These are phyloP conservation scores for Drosophila chauvacae DNA, from an alignment of 1,140 invertebrate genomes.

Conservation along the genomic window DNA sequence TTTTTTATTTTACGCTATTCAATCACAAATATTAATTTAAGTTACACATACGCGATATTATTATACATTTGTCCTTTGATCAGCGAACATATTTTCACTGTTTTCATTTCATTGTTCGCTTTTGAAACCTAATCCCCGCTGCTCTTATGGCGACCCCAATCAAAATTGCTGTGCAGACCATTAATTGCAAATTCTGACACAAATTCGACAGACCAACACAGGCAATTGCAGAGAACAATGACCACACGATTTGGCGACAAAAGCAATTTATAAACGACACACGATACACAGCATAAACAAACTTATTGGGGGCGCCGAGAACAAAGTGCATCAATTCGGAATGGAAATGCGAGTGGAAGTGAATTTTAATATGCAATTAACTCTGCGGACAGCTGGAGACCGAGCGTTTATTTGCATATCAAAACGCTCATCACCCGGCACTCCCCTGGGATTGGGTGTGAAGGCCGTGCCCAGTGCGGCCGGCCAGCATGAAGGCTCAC, in stretches of 20 bases:
- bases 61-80: neutral
- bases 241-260: slow-evolving; percentile 38
- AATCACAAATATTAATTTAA: neutral
- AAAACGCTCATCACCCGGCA: slow-evolving; percentile 32
- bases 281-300: slow-evolving; percentile 41
- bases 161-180: slow-evolving; percentile 28
- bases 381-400: slow-evolving; percentile 54
- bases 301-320: slow-evolving; percentile 30
- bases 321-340: slow-evolving; percentile 45
- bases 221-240: slow-evolving; percentile 31
- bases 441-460: slow-evolving; percentile 3
- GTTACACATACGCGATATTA: neutral
- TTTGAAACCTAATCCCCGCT: slow-evolving; percentile 16
- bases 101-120: slow-evolving; percentile 12
- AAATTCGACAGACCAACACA: slow-evolving; percentile 22
- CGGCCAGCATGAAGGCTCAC: slow-evolving; percentile 15
- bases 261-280: slow-evolving; percentile 47
- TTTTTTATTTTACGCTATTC: neutral
- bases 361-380: slow-evolving; percentile 72
- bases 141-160: slow-evolving; percentile 10
- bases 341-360: slow-evolving; percentile 46
- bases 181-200: slow-evolving; percentile 38
- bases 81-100: neutral
- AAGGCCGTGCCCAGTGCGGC: slow-evolving; percentile 20
- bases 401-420: slow-evolving; percentile 37